Base-by-base conservation (phyloP, 2,888 invertebrate species). In the Drosophila quinaria region DNA sequence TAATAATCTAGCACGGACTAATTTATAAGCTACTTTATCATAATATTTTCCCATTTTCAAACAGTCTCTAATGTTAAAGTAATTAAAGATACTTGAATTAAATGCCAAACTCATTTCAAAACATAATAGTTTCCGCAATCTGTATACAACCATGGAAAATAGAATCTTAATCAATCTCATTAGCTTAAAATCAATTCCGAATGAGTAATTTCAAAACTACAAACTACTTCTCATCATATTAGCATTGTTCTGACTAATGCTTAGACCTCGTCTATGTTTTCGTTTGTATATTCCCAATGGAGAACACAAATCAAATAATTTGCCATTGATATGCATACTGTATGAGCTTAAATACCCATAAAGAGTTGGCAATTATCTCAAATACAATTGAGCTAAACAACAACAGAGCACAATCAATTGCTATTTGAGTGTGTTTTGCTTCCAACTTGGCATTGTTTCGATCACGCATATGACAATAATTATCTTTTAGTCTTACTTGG, bases 381-480 rank as follows among this genome's bases (percentile, higher is more conserved):
- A 52, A 63, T 63, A 68, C 51, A 67, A 50, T 51, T 46, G 22
- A 6, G 42, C 49, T 46, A 6, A 39, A 22, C 37, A 49, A 47
- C 25, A 33, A 41, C 29, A 35, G n/a, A 22, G 25, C 31, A n/a
- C 41, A 46, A 60, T 63, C 60, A 22, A 42, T 19, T 15, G 64
- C 51, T 61, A 50, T 54, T 60, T 55, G n/a, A 62, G 35, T 55
- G 31, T 22, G 19, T 35, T 19, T 6, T 29, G 25, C n/a, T 13
- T 4, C 6, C 17, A 41, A 17, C 13, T 25, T 37, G 50, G 39
- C 46, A 51, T 58, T 62, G 75, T 71, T 56, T 59, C 58, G 67
- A 71, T 78, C 71, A 74, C 74, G 76, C 75, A 67, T 66, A 37
- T 61, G 74, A 56, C 56, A 63, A 66, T 75, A 70, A 72, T 72